These are phyloP conservation scores for Antheraea yamamai DNA, from an alignment of 2,888 invertebrate genomes.

Conservation along the genomic window DNA sequence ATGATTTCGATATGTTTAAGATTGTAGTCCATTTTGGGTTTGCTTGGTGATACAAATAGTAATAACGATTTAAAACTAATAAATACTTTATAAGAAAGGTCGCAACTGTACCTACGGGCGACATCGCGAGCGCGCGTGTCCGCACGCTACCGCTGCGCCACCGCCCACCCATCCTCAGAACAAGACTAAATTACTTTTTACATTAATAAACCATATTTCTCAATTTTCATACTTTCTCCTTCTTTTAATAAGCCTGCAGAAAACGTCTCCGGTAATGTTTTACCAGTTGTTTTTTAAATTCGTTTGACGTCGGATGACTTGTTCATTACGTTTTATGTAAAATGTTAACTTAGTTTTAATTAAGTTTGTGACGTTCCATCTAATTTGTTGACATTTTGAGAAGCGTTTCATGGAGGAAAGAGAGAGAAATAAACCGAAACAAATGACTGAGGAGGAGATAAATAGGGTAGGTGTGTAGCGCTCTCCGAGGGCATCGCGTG, in stretches of 20 bases:
- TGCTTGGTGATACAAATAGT: background rate
- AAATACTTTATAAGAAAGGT: background rate
- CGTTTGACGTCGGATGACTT: slow-evolving; percentile 69
- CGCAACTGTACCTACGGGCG: slow-evolving; percentile 45
- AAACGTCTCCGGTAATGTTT: slow-evolving; percentile 67
- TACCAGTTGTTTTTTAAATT: slow-evolving; percentile 79
- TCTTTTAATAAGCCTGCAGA: slow-evolving; percentile 78
- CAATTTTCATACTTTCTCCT: slow-evolving; percentile 77
- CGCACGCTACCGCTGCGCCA: slow-evolving; percentile 59
- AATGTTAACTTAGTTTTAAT: slow-evolving; percentile 39
- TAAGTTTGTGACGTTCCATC: slow-evolving; percentile 38
- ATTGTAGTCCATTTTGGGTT: no score
- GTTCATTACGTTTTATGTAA: slow-evolving; percentile 41
- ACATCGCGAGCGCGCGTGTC: slow-evolving; percentile 55
- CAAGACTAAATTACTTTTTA: slow-evolving; percentile 75
- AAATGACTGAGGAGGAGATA: slow-evolving; percentile 73
- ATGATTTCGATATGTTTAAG: no score
- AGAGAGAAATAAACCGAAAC: slow-evolving; percentile 54
- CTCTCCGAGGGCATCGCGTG: slow-evolving; percentile 6
- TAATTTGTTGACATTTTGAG: slow-evolving; percentile 32
- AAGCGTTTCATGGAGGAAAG: slow-evolving; percentile 51
- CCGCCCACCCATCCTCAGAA: slow-evolving; percentile 44
- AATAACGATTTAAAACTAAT: background rate
- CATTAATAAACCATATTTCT: slow-evolving; percentile 80
- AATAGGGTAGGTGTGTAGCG: slow-evolving; percentile 58